These are phyloP conservation scores for Dicyrtomina minuta DNA, from an alignment of 2,888 invertebrate genomes.

Conservation along the genomic window DNA sequence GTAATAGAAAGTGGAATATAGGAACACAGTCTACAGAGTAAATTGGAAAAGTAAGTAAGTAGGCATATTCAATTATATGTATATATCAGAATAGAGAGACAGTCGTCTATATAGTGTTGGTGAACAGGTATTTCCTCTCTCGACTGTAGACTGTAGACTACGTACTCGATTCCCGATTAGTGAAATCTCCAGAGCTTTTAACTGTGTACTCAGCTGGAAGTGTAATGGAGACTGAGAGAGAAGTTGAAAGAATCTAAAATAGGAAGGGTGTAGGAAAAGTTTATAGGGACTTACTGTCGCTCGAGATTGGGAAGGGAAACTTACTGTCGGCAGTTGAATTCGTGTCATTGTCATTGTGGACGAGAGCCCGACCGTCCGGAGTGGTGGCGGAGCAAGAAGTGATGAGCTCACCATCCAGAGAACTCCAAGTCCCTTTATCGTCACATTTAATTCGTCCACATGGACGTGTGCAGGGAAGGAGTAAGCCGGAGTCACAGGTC, in stretches of 20 bases:
- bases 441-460: constrained; percentile 48
- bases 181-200: too few relatives aligned
- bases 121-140: too few relatives aligned
- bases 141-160: too few relatives aligned
- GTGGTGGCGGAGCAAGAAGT: constrained; percentile 39
- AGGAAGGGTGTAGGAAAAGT: neutral
- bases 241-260: neutral
- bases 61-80: too few relatives aligned
- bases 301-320: neutral
- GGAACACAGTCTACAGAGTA: too few relatives aligned
- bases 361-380: constrained; percentile 7
- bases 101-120: too few relatives aligned
- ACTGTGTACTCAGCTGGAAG: too few relatives aligned
- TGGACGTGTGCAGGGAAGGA: constrained; percentile 42
- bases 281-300: neutral
- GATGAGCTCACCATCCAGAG: constrained; percentile 42
- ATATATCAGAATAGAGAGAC: too few relatives aligned
- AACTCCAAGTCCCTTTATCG: constrained; percentile 41
- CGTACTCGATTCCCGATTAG: too few relatives aligned
- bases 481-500: constrained; percentile 12
- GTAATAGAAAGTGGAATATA: too few relatives aligned
- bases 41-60: too few relatives aligned
- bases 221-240: neutral
- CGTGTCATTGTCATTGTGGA: constrained; percentile 7
- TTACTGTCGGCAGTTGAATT: constrained; percentile 23